Base-by-base conservation (phyloP, 1,140 invertebrate species). In the Zaprionus nigranus region DNA sequence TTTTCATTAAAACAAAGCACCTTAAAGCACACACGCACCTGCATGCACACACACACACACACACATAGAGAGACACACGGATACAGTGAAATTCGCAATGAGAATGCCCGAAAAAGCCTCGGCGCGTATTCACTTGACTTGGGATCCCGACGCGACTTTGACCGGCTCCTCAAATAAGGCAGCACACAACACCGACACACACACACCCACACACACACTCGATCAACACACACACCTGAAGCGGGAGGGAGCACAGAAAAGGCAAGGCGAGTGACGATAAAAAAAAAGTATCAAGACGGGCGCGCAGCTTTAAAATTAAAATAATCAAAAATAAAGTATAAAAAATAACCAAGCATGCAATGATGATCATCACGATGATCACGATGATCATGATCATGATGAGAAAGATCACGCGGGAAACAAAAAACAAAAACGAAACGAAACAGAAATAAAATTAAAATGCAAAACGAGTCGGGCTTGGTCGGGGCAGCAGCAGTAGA, bases 291-390 rank as follows among this genome's bases (percentile, higher is more conserved):
- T 80, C 67, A 68, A 66, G 61, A 72, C 78, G 79, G 76, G 36
- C 79, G 72, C 72, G 77, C 72, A 72, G 80, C 77, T 88, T 88
- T 87, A 81, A 87, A 90, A 88, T 84, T 71, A 90, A 84, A 88
- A 88, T 87, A 84, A 87, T 87, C 81, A 87, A 88, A 87, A 87
- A 87, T 80, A 82, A 80, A 86, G 58, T 57, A 70, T 63, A 63
- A 24, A 62, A 40, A 82, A 82, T 76, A 79, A 83, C 83, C 75
- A 90, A 70, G 81, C 74, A 78, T 66, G 69, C 82, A 73, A 78
- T 56, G 76, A 70, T 67, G 43, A 78, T 62, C 64, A 72, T 72
- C 38, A 67, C 57, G 53, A 81, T 63, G 13, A 65, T 67, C n/a
- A 75, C 49, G 38, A 62, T 51, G 43, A 82, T 84, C 60, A 74